These are phyloP conservation scores for Silurus meridionalis DNA, from an alignment of 2,113 vertebrate species.

Conservation along the genomic window DNA sequence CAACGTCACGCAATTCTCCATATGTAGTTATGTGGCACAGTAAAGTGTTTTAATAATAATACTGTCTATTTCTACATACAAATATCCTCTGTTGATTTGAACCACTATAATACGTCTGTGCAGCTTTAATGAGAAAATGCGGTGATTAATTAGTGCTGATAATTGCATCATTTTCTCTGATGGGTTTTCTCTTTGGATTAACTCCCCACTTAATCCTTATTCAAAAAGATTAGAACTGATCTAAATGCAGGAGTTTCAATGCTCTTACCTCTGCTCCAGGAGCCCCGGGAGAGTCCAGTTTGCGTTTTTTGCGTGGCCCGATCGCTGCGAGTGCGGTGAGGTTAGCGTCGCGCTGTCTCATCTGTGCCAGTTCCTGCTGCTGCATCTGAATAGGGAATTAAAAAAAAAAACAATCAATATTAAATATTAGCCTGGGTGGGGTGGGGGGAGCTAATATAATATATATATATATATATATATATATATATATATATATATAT, in stretches of 20 bases:
- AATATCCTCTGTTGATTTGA: neutral
- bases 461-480: too few species aligned
- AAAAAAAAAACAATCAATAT: constrained; percentile 5
- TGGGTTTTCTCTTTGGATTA: neutral
- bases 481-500: too few species aligned
- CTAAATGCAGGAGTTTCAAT: neutral
- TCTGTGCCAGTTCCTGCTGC: constrained; percentile 78
- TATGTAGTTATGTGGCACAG: neutral
- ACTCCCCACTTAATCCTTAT: neutral
- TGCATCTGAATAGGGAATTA: constrained; percentile 70
- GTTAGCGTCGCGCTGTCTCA: constrained; percentile 80
- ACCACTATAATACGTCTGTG: neutral
- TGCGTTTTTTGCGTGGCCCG: constrained; percentile 77
- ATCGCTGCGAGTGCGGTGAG: constrained; percentile 75
- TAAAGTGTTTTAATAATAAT: neutral
- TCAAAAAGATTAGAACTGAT: neutral
- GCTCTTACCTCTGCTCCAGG: constrained; percentile 71
- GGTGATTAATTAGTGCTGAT: neutral
- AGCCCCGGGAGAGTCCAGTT: constrained; percentile 71
- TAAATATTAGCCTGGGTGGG: too few species aligned
- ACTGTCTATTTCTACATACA: neutral
- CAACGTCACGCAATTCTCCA: too few species aligned
- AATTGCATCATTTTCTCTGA: neutral
- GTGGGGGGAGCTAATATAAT: too few species aligned
- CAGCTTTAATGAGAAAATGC: neutral